Evolutionary conservation across 2,888 invertebrate genomes (phyloP).

Genomic region (Villa cingulata): DNA sequence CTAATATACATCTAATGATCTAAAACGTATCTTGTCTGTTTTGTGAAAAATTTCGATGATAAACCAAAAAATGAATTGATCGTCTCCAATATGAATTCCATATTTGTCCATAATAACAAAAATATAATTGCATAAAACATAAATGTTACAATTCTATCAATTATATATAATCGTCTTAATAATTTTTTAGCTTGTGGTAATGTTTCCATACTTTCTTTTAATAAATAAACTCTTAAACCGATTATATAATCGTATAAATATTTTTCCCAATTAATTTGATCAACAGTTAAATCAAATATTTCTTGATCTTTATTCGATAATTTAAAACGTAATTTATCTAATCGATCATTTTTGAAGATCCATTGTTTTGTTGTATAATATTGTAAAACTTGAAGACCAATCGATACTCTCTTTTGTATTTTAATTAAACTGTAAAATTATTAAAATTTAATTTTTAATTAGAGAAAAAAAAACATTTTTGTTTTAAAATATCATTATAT

Average conservation of each 20-base stretch:
- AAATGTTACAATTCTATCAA: constrained; percentile 35
- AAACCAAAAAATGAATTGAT: constrained; percentile 24
- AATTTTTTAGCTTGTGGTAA: constrained; percentile 50
- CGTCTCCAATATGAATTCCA: constrained; percentile 25
- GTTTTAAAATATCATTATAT: not conserved
- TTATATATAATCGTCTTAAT: constrained; percentile 36
- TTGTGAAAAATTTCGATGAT: constrained; percentile 14
- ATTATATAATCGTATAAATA: constrained; percentile 59
- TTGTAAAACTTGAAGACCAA: constrained; percentile 49
- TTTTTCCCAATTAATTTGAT: constrained; percentile 44
- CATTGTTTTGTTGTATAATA: constrained; percentile 70
- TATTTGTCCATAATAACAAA: constrained; percentile 31
- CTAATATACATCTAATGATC: constrained; percentile 1
- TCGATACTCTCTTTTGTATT: constrained; percentile 43
- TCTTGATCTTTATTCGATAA: constrained; percentile 44
- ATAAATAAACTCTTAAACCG: constrained; percentile 70
- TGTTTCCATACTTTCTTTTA: constrained; percentile 68
- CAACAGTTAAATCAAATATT: constrained; percentile 45
- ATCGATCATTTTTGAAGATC: constrained; percentile 55
- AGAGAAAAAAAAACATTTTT: not conserved
- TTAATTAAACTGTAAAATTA: constrained; percentile 41
- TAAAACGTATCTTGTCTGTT: constrained; percentile 2
- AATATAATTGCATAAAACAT: constrained; percentile 24
- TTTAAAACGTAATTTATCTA: constrained; percentile 39
- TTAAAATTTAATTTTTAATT: not conserved